Conservation (phyloP, 2,113 vertebrate genomes). For the Marcusenius ussheri region DNA sequence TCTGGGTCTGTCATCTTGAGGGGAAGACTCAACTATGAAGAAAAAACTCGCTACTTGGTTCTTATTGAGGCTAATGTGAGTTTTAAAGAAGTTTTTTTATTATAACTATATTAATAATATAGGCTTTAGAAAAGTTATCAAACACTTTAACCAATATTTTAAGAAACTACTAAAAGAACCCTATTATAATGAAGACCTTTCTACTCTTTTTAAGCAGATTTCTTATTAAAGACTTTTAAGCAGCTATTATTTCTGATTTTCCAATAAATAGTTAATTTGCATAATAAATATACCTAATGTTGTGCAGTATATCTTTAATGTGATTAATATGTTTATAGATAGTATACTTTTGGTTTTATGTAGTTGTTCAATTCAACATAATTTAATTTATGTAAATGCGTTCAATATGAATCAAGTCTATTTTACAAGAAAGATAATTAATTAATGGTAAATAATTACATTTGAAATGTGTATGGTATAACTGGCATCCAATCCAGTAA, state of each 20-base stretch:
- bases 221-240: background rate
- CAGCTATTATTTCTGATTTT: background rate
- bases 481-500: too few species aligned
- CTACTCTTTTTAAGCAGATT: background rate
- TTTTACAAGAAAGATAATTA: too few species aligned
- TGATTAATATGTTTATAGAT: background rate
- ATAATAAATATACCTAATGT: background rate
- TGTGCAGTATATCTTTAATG: background rate
- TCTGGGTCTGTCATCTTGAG: constrained; percentile 85
- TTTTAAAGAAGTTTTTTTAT: constrained; percentile 6
- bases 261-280: background rate
- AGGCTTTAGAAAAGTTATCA: background rate
- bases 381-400: too few species aligned
- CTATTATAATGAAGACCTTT: background rate
- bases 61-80: constrained; percentile 94
- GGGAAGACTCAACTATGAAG: constrained; percentile 92
- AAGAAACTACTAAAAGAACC: background rate
- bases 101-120: background rate
- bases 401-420: too few species aligned
- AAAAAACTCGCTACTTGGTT: constrained; percentile 84
- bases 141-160: background rate
- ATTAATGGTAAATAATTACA: too few species aligned
- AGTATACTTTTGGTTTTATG: background rate
- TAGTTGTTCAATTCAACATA: too few species aligned
- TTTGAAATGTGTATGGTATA: too few species aligned